Evolutionary conservation across 2,113 vertebrate species (phyloP), one percentile per base, ranked within the genome.

Genomic region (Poeciliopsis occidentalis): DNA sequence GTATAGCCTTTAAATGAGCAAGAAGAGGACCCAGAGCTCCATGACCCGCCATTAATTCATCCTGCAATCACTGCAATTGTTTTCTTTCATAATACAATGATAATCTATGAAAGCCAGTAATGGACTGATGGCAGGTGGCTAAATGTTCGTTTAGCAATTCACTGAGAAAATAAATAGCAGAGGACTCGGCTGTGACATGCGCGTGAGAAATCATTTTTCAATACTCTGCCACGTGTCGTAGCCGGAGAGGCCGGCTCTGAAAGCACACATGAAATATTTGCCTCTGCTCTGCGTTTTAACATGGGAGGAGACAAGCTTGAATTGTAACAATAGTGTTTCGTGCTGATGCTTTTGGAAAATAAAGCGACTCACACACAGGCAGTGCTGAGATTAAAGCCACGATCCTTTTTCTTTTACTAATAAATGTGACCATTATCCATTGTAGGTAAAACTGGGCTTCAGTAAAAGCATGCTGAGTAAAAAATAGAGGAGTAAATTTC

Each of bases 141-240:
- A 90, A 92, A 93, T 92, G 90, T 92, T 92, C 87, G 85, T 92
- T 85, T 89, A 89, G 90, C 91, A 88, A 92, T 92, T 93, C 90
- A 84, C 82, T 54, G 85, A 82, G 86, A 90, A 91, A 93, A 94
- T 93, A 91, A 94, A 94, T 92, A 93, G 93, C 86, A 51, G 73
- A 67, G 89, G 92, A 91, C 88, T 81, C 79, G 89, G 75, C 88
- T 84, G 81, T 85, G 92, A 92, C 91, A 91, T 79, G 86, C 83
- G 60, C 82, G 75, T 84, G 90, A 91, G 85, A 88, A 93, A 93
- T 92, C 83, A 90, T 93, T 92, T 92, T 92, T 93, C 89, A 93
- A 92, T 93, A 91, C 91, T 89, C 88, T 82, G 83, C 86, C 80
- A 86, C 79, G 88, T 83, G 84, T 91, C 88, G 82, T 80, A 78